phyloP scores from a whole-genome alignment of 2,888 invertebrate species.

The Rutpela maculata region DNA sequence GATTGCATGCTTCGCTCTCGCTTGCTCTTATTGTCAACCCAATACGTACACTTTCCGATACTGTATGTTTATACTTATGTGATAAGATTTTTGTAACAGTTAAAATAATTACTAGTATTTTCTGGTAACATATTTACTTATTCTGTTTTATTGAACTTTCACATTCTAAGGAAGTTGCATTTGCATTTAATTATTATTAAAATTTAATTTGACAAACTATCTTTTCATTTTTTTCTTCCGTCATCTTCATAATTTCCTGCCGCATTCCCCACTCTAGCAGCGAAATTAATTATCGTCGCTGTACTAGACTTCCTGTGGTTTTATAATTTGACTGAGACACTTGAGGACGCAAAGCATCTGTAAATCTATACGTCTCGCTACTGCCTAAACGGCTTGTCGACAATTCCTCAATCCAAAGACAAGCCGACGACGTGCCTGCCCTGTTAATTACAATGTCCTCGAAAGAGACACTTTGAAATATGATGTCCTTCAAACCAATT shows the following conservation, averaged over 20 bases:
- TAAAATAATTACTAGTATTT: too few species aligned
- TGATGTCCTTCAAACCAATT: constrained; percentile 69
- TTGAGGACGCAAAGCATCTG: constrained; percentile 20
- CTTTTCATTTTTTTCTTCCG: background rate
- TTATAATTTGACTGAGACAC: constrained; percentile 34
- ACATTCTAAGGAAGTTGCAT: too few species aligned
- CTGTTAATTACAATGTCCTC: constrained; percentile 66
- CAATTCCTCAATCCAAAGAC: constrained; percentile 46
- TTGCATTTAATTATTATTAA: too few species aligned
- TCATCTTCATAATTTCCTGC: background rate
- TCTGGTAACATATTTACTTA: too few species aligned
- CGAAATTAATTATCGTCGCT: constrained; percentile 25
- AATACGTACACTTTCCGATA: too few species aligned
- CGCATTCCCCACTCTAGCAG: background rate
- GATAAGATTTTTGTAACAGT: too few species aligned
- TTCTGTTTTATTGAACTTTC: too few species aligned
- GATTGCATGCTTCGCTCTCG: too few species aligned
- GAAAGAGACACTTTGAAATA: constrained; percentile 70
- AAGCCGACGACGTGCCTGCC: constrained; percentile 59
- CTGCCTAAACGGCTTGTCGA: constrained; percentile 37
- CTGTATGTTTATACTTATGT: too few species aligned
- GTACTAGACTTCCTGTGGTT: constrained; percentile 36
- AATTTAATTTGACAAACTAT: too few species aligned
- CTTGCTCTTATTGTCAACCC: too few species aligned
- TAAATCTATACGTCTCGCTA: constrained; percentile 37